A percentile compares a stretch with the other conserved stretches of the same genome.
Evolutionary conservation across 2,888 invertebrate genomes (phyloP).

Genomic region (Elegia similella): DNA sequence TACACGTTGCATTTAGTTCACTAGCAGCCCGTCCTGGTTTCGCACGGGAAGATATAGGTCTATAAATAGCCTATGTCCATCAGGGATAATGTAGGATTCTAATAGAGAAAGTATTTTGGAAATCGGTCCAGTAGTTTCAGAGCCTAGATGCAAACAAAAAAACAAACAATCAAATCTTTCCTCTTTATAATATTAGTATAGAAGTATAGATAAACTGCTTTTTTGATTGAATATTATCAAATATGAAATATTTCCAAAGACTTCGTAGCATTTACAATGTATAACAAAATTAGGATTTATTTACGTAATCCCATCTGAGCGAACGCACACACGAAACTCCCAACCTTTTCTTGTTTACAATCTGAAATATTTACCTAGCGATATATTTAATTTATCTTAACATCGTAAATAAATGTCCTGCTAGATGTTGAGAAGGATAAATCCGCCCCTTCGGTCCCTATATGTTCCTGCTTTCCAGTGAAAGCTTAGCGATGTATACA

Average conservation of each 20-base stretch:
- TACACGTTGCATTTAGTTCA: too few relatives aligned
- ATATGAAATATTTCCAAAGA: not conserved
- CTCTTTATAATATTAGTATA: too few relatives aligned
- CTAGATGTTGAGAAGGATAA: slow-evolving; percentile 18
- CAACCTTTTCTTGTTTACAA: slow-evolving; percentile 14
- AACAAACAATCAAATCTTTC: too few relatives aligned
- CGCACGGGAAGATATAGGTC: too few relatives aligned
- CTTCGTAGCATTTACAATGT: not conserved
- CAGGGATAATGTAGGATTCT: too few relatives aligned
- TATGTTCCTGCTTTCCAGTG: not conserved
- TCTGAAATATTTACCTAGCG: slow-evolving; percentile 15
- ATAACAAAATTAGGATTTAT: not conserved
- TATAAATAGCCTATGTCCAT: too few relatives aligned
- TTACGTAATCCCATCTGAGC: slow-evolving; percentile 3
- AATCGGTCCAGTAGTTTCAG: too few relatives aligned
- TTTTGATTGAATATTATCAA: not conserved
- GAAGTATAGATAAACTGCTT: not conserved
- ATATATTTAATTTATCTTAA: slow-evolving; percentile 18
- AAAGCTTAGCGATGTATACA: not conserved
- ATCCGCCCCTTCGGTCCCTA: slow-evolving; percentile 11
- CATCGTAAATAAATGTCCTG: slow-evolving; percentile 20
- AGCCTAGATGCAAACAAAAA: too few relatives aligned
- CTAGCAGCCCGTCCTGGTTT: too few relatives aligned
- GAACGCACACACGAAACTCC: not conserved
- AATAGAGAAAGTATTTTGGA: too few relatives aligned